Evolutionary conservation across 2,797 vertebrate species (phyloP).

Genomic region (Alexandromys oeconomus): DNA sequence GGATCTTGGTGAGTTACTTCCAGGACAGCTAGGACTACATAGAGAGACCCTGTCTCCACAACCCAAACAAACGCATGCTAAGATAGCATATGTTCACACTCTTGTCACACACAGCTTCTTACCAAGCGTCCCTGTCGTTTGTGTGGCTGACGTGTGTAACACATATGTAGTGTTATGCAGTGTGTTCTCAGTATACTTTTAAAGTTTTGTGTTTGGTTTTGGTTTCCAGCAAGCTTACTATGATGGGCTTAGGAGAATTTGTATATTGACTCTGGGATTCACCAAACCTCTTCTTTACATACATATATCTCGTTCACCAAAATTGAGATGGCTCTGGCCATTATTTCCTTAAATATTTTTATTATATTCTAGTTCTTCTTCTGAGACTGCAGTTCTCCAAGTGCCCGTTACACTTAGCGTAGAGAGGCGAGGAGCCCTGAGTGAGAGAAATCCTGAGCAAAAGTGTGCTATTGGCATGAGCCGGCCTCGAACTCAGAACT

Average conservation of each 20-base stretch:
- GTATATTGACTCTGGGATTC: neutral
- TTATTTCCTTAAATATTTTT: neutral
- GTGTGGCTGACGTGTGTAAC: neutral
- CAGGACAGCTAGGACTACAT: neutral
- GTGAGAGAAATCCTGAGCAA: neutral
- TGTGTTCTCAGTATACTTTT: neutral
- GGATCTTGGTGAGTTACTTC: neutral
- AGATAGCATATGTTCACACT: neutral
- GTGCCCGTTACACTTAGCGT: neutral
- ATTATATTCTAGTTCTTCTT: neutral
- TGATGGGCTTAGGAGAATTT: neutral
- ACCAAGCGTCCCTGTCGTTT: fast-evolving
- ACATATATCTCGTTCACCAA: neutral
- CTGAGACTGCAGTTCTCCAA: neutral
- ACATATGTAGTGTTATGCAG: neutral
- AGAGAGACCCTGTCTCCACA: neutral
- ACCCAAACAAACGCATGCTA: neutral
- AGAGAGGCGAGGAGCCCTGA: neutral
- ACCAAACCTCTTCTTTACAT: neutral
- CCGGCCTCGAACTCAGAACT: neutral
- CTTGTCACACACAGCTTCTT: neutral
- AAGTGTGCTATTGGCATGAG: neutral
- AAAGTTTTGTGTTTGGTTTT: neutral
- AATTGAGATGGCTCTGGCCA: neutral
- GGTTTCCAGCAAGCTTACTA: neutral